Percentiles rank a stretch among this genome's conserved stretches.
These are phyloP conservation scores for Sphaerodactylus townsendi DNA, from an alignment of 2,113 vertebrate genomes.

Conservation along the genomic window DNA sequence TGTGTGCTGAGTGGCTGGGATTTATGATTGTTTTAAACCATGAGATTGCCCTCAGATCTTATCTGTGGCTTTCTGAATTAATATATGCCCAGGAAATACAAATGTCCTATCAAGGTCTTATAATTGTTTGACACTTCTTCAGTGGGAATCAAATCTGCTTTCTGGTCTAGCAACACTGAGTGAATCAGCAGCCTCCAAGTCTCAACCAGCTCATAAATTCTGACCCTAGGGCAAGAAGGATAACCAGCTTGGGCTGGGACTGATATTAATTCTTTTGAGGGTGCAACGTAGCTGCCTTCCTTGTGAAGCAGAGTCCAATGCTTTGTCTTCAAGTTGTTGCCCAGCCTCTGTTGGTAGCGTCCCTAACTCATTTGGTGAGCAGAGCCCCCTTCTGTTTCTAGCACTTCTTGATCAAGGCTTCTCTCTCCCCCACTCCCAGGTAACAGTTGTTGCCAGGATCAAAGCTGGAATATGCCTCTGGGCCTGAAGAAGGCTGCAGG, in stretches of 20 bases:
- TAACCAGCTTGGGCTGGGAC: background rate
- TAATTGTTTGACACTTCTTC: background rate
- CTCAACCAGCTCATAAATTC: background rate
- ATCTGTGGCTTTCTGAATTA: background rate
- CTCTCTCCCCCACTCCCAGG: background rate
- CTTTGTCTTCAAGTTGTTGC: background rate
- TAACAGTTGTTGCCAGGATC: no score
- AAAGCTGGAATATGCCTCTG: background rate
- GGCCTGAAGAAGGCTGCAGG: background rate
- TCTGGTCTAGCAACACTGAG: background rate
- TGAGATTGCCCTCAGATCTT: background rate
- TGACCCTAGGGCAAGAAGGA: no score
- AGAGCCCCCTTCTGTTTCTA: background rate
- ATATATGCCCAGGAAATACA: background rate
- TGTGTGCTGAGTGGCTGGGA: background rate
- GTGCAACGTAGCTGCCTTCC: background rate
- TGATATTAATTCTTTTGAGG: background rate
- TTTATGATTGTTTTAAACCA: background rate
- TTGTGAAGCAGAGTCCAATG: background rate
- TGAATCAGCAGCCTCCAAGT: background rate
- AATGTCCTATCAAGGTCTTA: no score
- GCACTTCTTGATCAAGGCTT: background rate
- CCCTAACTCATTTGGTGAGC: background rate
- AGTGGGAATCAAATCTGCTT: background rate
- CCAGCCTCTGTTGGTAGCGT: background rate